phyloP scores from a whole-genome alignment of 2,888 invertebrate genomes.

The Strigamia crassipes region DNA sequence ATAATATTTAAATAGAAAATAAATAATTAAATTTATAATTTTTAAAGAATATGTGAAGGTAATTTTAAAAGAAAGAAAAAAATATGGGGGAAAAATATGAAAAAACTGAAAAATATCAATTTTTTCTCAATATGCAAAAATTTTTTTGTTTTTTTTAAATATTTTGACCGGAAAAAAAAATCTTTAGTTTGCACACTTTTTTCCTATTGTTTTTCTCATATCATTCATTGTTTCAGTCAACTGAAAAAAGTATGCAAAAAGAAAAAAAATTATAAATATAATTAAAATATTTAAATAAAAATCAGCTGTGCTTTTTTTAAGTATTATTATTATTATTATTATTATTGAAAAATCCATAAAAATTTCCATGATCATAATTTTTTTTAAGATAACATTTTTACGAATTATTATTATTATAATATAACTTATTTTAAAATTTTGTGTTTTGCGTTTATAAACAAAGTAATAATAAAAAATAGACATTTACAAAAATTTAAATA shows the following conservation, averaged over 20 bases:
- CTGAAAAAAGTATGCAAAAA: not conserved
- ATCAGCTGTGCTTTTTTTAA: not conserved
- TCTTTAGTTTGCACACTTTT: not conserved
- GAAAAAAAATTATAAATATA: too few species aligned
- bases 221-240: not conserved
- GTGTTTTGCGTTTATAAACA: too few species aligned
- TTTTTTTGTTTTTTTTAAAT: too few species aligned
- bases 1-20: not conserved
- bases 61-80: too few species aligned
- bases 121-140: too few species aligned
- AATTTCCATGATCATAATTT: not conserved
- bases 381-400: not conserved
- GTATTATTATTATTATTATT: not conserved
- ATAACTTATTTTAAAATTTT: not conserved
- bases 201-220: not conserved
- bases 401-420: slow-evolving; percentile 4
- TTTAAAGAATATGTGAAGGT: too few species aligned
- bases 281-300: not conserved
- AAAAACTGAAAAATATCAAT: too few species aligned
- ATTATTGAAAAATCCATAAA: not conserved
- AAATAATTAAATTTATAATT: not conserved
- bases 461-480: too few species aligned
- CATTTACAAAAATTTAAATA: not conserved
- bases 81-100: too few species aligned
- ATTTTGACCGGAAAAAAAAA: too few species aligned